Percentiles rank a stretch among this genome's conserved stretches.
Conservation (phyloP, 2,113 vertebrate genomes). For the Crypturellus undulatus region DNA sequence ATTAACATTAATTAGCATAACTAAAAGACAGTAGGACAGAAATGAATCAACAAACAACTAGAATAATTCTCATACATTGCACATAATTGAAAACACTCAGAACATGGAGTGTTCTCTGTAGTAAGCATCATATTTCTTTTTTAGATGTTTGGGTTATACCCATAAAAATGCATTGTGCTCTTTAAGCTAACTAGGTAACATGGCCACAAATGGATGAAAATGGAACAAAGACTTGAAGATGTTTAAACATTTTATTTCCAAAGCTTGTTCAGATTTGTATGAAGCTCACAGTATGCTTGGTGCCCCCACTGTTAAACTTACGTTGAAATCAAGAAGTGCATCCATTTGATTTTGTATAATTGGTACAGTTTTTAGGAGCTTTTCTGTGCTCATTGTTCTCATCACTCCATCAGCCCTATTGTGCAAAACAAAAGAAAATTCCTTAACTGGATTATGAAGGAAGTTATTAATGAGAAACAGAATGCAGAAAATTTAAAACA, state of each 20-base stretch:
- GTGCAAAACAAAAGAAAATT: slow-evolving; percentile 1
- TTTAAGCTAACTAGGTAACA: neutral
- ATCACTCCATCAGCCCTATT: slow-evolving; percentile 95
- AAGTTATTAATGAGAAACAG: neutral
- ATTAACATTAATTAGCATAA: neutral
- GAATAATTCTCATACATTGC: neutral
- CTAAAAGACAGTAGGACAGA: neutral
- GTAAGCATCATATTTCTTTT: fast-evolving
- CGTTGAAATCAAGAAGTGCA: slow-evolving; percentile 94
- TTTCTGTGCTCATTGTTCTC: slow-evolving; percentile 98
- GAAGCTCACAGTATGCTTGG: fast-evolving
- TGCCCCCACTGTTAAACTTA: slow-evolving; percentile 69
- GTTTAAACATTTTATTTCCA: neutral
- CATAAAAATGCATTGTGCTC: neutral
- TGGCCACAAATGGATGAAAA: neutral
- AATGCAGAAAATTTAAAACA: neutral
- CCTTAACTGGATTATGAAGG: slow-evolving; percentile 9
- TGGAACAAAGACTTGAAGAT: neutral
- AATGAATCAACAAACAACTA: neutral
- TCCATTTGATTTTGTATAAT: slow-evolving; percentile 95
- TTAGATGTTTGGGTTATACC: neutral
- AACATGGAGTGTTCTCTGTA: neutral
- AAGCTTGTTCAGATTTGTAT: neutral
- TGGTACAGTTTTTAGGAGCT: slow-evolving; percentile 92
- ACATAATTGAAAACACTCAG: neutral